Evolutionary conservation across 2,797 vertebrate species (phyloP).

Genomic region (Diplodus sargus): DNA sequence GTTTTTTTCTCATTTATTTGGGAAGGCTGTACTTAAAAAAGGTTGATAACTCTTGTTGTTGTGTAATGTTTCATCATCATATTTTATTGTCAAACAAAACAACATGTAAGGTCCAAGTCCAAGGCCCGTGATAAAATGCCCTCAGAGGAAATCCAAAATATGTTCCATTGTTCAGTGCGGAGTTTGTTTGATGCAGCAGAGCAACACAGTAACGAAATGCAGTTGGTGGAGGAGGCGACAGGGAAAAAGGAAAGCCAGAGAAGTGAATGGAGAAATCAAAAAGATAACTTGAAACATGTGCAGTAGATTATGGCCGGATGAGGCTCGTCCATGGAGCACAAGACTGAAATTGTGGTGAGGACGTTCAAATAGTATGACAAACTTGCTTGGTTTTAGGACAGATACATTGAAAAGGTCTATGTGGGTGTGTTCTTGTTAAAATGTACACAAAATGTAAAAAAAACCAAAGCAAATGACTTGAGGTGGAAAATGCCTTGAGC

Average conservation of each 20-base stretch:
- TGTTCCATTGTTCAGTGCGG: slow-evolving; percentile 1
- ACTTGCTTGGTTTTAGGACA: not conserved
- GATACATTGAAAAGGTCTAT: too few relatives aligned
- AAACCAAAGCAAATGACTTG: not conserved
- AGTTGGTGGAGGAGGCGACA: not conserved
- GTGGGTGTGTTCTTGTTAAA: not conserved
- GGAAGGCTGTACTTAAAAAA: too few relatives aligned
- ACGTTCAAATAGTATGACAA: not conserved
- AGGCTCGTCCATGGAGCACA: not conserved
- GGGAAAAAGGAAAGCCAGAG: not conserved
- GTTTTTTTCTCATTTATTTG: too few relatives aligned
- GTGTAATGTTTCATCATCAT: not conserved
- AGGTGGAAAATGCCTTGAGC: not conserved
- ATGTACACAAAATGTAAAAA: not conserved
- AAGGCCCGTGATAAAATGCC: not conserved
- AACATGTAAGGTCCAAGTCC: not conserved
- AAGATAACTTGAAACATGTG: not conserved
- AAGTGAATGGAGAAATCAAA: slow-evolving; percentile 1
- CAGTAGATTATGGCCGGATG: not conserved
- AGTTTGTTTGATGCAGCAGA: not conserved
- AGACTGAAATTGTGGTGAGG: not conserved
- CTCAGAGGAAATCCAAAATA: slow-evolving; percentile 8
- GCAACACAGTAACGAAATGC: not conserved
- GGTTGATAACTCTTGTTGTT: slow-evolving; percentile 3
- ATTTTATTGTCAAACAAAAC: slow-evolving; percentile 1